Evolutionary conservation across 2,797 vertebrate species (phyloP).

Genomic region (Lagodon rhomboides): DNA sequence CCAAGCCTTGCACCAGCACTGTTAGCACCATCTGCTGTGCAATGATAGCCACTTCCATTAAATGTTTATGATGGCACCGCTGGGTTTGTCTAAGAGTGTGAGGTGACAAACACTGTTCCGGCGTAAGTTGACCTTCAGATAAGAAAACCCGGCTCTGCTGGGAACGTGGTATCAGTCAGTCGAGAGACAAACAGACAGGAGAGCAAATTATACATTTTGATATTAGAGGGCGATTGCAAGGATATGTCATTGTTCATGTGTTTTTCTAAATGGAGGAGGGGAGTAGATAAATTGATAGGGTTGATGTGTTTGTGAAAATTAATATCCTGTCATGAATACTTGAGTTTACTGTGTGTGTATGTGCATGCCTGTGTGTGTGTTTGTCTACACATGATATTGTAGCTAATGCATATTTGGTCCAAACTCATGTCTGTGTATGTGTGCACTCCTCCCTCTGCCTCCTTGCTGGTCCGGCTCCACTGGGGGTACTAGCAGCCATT

Average conservation of each 20-base stretch:
- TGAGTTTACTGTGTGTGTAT: background rate
- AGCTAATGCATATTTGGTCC: slow-evolving; percentile 30
- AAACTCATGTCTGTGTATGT: slow-evolving; percentile 11
- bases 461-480: slow-evolving; percentile 39
- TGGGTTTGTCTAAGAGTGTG: slow-evolving; percentile 68
- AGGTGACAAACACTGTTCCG: slow-evolving; percentile 71
- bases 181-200: slow-evolving; percentile 26
- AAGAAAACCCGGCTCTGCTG: slow-evolving; percentile 63
- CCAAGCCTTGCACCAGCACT: slow-evolving; percentile 46
- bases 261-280: slow-evolving; percentile 18
- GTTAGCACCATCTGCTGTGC: slow-evolving; percentile 79
- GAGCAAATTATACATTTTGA: slow-evolving; percentile 42
- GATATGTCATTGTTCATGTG: slow-evolving; percentile 28
- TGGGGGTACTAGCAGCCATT: slow-evolving; percentile 55
- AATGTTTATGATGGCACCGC: slow-evolving; percentile 75
- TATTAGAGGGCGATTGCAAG: slow-evolving; percentile 24
- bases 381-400: background rate
- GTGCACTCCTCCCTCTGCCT: slow-evolving; percentile 21
- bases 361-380: background rate
- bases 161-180: slow-evolving; percentile 41
- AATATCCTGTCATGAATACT: slow-evolving; percentile 31
- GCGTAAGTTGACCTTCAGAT: slow-evolving; percentile 81
- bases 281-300: slow-evolving; percentile 18
- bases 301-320: slow-evolving; percentile 20
- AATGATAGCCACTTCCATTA: slow-evolving; percentile 82